A percentile compares a stretch with the other conserved stretches of the same genome.
These are phyloP conservation scores for Condylura cristata DNA, from an alignment of 2,113 vertebrate genomes.

Conservation along the genomic window DNA sequence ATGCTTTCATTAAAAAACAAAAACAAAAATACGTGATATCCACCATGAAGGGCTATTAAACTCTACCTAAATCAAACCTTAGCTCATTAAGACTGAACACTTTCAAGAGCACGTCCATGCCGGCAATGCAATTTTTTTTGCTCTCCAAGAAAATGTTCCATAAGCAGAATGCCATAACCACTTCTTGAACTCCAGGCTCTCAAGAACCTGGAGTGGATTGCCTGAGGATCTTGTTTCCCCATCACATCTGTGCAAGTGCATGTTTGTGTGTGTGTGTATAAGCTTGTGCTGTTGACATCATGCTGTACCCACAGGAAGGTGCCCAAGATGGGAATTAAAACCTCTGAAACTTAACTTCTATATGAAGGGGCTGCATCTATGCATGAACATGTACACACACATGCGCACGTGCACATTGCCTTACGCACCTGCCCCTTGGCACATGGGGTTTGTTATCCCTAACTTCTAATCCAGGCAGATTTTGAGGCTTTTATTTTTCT, in stretches of 20 bases:
- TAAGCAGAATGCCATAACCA: neutral
- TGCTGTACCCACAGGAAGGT: neutral
- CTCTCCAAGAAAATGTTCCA: neutral
- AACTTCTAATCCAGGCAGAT: neutral
- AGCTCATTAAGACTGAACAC: neutral
- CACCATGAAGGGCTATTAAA: neutral
- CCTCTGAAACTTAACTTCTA: neutral
- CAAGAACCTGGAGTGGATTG: neutral
- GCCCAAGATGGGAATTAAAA: neutral
- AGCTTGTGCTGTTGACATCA: neutral
- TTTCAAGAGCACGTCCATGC: neutral
- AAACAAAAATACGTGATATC: neutral
- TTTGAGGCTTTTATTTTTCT: neutral
- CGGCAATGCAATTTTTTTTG: fast-evolving
- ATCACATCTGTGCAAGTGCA: neutral
- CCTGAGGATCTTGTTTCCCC: neutral
- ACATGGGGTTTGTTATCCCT: neutral
- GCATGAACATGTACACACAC: neutral
- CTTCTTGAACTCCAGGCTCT: neutral
- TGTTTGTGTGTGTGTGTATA: fast-evolving
- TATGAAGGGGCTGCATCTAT: neutral
- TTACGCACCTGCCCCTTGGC: neutral
- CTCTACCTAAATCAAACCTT: constrained; percentile 8
- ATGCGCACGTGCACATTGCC: neutral
- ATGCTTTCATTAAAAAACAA: neutral